A percentile compares a stretch with the other conserved stretches of the same genome.
Conservation (phyloP, 2,113 vertebrate genomes). For the human (Homo sapiens) region GRCh38 chr3:174113001-174113500, state of each 20-base stretch:
- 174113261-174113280: conserved; percentile 15
- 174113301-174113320: background rate
- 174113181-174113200: background rate
- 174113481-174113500: background rate
- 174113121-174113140: background rate
- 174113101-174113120: background rate
- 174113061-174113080: background rate
- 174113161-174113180: conserved; percentile 27
- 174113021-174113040: background rate
- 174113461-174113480: background rate
- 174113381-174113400: background rate
- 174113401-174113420: conserved; percentile 34
- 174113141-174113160: background rate
- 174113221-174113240: background rate
- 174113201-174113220: background rate
- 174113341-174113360: conserved; percentile 5
- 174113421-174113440: background rate
- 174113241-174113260: background rate
- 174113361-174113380: conserved; percentile 7
- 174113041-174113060: background rate
- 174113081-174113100: background rate
- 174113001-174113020: background rate
- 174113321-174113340: conserved; percentile 2
- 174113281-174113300: conserved; percentile 24
- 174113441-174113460: background rate